Base-by-base conservation (phyloP, 2,888 invertebrate genomes). In the Abrostola tripartita region DNA sequence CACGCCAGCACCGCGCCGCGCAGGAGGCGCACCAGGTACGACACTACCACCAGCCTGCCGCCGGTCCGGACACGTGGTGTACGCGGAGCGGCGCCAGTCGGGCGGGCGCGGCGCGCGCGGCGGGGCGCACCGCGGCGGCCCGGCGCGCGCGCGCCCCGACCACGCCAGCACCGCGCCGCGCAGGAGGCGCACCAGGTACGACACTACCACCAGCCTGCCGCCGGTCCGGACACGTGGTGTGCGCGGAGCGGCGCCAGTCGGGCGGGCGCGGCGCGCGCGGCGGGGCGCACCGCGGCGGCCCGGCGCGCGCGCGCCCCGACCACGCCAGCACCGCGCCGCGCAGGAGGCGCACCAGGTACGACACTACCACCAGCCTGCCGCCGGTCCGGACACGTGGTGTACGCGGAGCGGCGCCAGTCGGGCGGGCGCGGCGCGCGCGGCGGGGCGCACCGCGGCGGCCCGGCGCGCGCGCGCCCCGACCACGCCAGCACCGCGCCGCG, bases 11-110 rank as follows among this genome's bases (percentile, higher is more conserved):
- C 76, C 75, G 89, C 92, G 47, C 97, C 97, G 0, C 88, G 97
- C 6, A 90, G 97, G n/a, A 91, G 97, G 5, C 94, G 97, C 44
- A 96, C 97, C 0, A 95, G 96, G 95, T 95, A 83, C 10, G 6
- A n/a, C n/a, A n/a, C n/a, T n/a, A n/a, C n/a, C n/a, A n/a, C n/a
- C n/a, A n/a, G n/a, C n/a, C n/a, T n/a, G n/a, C n/a, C n/a, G n/a
- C n/a, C n/a, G 95, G 92, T 67, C 94, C 94, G 0, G 94, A 94
- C n/a, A 95, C 24, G 85, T 82, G 55, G 71, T 82, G 35, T 42
- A 85, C 0, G 78, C 82, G 0, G 93, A 93, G 85, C 88, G 92
- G 11, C 92, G 91, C 0, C 88, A 88, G 79, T 93, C 91, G 37
- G 87, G 88, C 78, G 93, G 89, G 0, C 91, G 94, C 57, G 93